Evolutionary conservation across 2,888 invertebrate genomes (phyloP).

Genomic region (Megastigmus dorsalis): DNA sequence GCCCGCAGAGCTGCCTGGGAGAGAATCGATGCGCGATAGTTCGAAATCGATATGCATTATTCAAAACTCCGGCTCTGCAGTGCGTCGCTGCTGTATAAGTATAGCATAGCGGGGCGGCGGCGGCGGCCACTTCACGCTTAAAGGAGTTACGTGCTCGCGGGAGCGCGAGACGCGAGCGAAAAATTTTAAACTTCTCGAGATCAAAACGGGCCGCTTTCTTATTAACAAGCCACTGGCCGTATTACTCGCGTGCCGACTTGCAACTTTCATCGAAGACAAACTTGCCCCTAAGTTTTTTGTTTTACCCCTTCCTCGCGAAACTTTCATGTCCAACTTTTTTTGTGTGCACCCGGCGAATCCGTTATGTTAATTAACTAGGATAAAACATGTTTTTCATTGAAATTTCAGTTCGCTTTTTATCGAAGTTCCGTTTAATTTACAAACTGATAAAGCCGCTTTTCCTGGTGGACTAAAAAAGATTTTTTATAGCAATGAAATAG

Average conservation of each 20-base stretch:
- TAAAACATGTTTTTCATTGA: constrained; percentile 27
- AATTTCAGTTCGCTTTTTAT: constrained; percentile 5
- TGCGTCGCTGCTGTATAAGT: background rate
- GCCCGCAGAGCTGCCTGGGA: background rate
- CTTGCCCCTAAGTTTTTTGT: constrained; percentile 6
- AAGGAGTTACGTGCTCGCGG: background rate
- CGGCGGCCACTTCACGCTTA: too few species aligned
- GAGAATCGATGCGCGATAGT: background rate
- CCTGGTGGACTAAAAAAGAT: too few species aligned
- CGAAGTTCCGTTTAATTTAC: background rate
- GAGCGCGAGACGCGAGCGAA: background rate
- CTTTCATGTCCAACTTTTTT: background rate
- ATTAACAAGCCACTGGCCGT: constrained; percentile 5
- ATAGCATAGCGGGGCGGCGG: too few species aligned
- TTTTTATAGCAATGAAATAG: too few species aligned
- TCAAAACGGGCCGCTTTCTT: constrained; percentile 3
- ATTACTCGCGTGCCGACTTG: too few species aligned
- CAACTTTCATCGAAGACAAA: background rate
- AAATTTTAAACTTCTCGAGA: constrained; percentile 15
- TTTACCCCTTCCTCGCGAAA: background rate
- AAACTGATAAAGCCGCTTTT: too few species aligned
- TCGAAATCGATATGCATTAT: constrained; percentile 33
- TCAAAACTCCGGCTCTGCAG: background rate
- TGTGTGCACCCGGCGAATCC: too few species aligned
- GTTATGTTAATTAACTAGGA: constrained; percentile 22